Percentiles rank a stretch among this genome's conserved stretches.
Evolutionary conservation across 2,113 vertebrate species (phyloP).

Genomic region (Paracanthobrama guichenoti): DNA sequence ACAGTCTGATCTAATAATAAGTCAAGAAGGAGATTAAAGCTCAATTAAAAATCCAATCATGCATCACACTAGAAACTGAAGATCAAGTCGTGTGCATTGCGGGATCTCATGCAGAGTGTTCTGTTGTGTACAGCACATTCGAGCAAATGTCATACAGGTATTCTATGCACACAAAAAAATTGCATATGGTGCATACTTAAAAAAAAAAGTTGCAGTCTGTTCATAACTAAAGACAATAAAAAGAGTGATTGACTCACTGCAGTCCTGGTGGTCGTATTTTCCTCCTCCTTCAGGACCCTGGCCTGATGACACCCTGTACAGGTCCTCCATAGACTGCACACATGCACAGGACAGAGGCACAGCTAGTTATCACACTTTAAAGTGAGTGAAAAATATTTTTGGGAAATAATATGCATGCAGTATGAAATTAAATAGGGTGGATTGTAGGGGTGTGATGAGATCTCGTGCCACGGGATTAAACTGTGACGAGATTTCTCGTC

Average conservation of each 20-base stretch:
- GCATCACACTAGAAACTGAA: not conserved
- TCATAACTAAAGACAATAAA: not conserved
- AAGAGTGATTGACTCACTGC: conserved; percentile 63
- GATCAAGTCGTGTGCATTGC: no score
- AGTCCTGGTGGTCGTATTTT: conserved; percentile 67
- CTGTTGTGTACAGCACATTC: not conserved
- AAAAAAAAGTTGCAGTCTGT: not conserved
- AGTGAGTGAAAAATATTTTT: no score
- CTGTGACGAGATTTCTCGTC: no score
- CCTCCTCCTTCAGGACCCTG: conserved; percentile 68
- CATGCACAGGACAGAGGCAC: not conserved
- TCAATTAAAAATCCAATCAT: not conserved
- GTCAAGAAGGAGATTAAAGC: not conserved
- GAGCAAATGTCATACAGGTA: not conserved
- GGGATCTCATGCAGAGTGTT: no score
- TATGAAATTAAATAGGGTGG: not conserved
- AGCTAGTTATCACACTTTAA: not conserved
- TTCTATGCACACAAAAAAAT: not conserved
- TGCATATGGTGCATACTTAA: not conserved
- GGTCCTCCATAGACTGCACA: conserved; percentile 86
- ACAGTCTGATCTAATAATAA: not conserved
- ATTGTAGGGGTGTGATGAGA: no score
- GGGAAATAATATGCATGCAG: not conserved
- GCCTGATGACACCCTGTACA: conserved; percentile 72
- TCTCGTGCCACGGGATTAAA: no score